Percentiles rank a stretch among this genome's conserved stretches.
phyloP scores from a whole-genome alignment of 2,797 vertebrate genomes.

The Poecilia velifera region DNA sequence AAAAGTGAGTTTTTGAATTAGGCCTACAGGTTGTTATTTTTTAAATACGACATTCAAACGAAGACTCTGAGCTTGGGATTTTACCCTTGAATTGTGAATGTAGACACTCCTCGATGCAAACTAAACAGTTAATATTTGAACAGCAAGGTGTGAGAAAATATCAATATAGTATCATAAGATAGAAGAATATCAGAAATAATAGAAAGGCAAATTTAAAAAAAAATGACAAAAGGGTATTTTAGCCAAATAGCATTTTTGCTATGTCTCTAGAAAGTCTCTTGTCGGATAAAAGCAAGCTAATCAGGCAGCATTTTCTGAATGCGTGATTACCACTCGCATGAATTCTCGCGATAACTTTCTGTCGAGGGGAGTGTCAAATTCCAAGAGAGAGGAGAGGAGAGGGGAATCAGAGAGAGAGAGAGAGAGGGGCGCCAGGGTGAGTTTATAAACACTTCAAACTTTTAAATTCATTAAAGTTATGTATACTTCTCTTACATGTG shows the following conservation, averaged over 20 bases:
- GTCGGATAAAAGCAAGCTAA: background rate
- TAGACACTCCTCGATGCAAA: background rate
- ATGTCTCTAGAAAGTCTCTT: background rate
- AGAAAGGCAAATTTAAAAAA: background rate
- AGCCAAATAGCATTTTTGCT: background rate
- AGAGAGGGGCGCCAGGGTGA: slow-evolving; percentile 80
- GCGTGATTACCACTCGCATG: slow-evolving; percentile 5
- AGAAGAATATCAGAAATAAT: background rate
- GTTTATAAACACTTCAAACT: slow-evolving; percentile 86
- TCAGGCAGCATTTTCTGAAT: background rate
- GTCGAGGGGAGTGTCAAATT: slow-evolving; percentile 86
- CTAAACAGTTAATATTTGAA: background rate
- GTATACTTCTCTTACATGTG: slow-evolving; percentile 14
- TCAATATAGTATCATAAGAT: background rate
- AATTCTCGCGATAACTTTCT: slow-evolving; percentile 79
- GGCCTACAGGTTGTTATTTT: background rate
- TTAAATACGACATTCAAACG: background rate
- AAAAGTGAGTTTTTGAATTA: background rate
- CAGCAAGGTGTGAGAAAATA: background rate
- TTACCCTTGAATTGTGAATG: background rate
- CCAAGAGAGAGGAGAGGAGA: slow-evolving; percentile 81
- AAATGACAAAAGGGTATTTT: background rate
- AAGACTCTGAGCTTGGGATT: background rate
- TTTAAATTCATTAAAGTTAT: slow-evolving; percentile 49
- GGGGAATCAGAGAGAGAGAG: slow-evolving; percentile 73